Evolutionary conservation across 2,113 vertebrate genomes (phyloP).

Genomic region (Rana temporaria): DNA sequence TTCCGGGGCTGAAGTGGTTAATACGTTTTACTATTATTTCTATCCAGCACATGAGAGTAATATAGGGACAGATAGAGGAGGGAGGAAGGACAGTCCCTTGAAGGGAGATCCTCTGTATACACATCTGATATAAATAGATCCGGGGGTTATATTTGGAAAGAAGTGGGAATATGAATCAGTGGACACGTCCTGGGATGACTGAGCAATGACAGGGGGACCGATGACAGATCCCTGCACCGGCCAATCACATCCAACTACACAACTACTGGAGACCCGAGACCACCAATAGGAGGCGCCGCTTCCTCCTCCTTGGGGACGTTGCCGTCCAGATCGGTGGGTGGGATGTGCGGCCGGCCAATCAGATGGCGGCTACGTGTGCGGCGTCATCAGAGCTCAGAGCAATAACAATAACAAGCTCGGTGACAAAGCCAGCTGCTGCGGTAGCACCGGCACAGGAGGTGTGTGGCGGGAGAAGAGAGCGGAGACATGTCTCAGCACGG

Average conservation of each 20-base stretch:
- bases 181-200: too few species aligned
- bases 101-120: too few species aligned
- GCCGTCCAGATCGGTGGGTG: neutral
- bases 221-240: neutral
- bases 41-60: too few species aligned
- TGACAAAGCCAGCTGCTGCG: conserved; percentile 37
- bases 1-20: too few species aligned
- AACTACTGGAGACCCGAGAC: neutral
- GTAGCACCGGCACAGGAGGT: neutral
- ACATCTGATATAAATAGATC: too few species aligned
- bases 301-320: neutral
- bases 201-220: neutral
- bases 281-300: neutral
- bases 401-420: conserved; percentile 56
- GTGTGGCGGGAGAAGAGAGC: neutral
- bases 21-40: too few species aligned
- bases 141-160: too few species aligned
- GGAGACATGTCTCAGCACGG: conserved; percentile 64
- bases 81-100: too few species aligned
- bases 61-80: too few species aligned
- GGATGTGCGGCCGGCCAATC: conserved; percentile 11
- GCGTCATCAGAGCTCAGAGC: conserved; percentile 36
- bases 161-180: too few species aligned
- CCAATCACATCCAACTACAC: conserved; percentile 9
- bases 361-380: conserved; percentile 13